These are phyloP conservation scores for Intellagama lesueurii DNA, from an alignment of 2,797 vertebrate species.

Conservation along the genomic window DNA sequence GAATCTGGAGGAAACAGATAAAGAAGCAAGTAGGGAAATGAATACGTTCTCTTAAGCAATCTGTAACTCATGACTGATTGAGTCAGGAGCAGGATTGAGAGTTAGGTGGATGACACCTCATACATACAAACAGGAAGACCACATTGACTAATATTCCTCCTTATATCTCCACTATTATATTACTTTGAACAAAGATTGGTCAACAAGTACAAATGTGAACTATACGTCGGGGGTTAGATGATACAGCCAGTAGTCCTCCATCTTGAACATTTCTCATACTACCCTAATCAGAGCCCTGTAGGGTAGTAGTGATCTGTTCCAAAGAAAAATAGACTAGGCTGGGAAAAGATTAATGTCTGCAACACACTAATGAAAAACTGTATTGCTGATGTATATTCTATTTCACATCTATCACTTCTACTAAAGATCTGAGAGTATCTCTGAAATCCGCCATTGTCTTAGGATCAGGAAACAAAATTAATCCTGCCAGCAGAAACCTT, in stretches of 20 bases:
- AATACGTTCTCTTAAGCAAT: background rate
- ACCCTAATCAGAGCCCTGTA: background rate
- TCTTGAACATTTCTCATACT: slow-evolving; percentile 5
- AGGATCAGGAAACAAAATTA: background rate
- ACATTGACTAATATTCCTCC: no score
- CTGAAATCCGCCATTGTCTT: background rate
- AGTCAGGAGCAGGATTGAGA: background rate
- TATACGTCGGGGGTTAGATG: slow-evolving; percentile 10
- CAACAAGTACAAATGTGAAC: slow-evolving; percentile 15
- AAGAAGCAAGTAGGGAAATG: background rate
- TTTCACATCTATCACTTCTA: background rate
- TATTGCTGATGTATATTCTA: background rate
- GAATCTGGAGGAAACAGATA: background rate
- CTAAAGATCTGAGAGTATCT: slow-evolving; percentile 3
- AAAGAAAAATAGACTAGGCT: slow-evolving; percentile 26
- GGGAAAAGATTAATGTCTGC: slow-evolving; percentile 17
- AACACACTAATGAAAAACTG: slow-evolving; percentile 27
- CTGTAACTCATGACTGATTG: background rate
- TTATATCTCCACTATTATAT: background rate
- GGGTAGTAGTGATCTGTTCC: slow-evolving; percentile 16
- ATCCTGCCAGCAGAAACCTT: slow-evolving; percentile 2
- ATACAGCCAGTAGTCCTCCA: slow-evolving; percentile 8
- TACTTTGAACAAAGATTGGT: background rate
- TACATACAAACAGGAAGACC: no score
- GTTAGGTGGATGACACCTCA: background rate